Percentiles rank a stretch among this genome's conserved stretches.
These are phyloP conservation scores for Wiebesia pumilae DNA, from an alignment of 1,140 invertebrate genomes.

Conservation along the genomic window DNA sequence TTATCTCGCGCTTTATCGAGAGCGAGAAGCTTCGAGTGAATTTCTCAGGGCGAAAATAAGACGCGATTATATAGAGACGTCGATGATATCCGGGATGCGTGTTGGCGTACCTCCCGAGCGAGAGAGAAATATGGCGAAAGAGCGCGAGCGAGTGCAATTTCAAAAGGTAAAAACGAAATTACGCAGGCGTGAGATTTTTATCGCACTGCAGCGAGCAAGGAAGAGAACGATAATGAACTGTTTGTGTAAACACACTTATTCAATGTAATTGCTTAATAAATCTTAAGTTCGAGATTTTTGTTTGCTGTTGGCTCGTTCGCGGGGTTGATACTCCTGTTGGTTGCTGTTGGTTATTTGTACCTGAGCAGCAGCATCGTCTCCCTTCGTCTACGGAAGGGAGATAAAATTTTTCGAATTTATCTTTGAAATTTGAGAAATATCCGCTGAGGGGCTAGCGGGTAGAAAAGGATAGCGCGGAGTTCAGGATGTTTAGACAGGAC, in stretches of 20 bases:
- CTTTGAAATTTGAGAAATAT: conserved; percentile 51
- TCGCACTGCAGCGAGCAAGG: not conserved
- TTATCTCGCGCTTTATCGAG: conserved; percentile 23
- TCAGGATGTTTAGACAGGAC: conserved; percentile 45
- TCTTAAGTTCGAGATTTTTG: conserved; percentile 43
- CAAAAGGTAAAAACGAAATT: conserved; percentile 9
- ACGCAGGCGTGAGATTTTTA: conserved; percentile 37
- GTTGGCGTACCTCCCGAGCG: not conserved
- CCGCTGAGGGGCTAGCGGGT: not conserved
- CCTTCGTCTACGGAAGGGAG: not conserved
- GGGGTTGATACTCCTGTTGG: not conserved
- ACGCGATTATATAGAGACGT: conserved; percentile 4
- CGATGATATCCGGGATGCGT: conserved; percentile 12
- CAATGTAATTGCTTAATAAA: conserved; percentile 52
- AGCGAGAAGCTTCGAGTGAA: not conserved
- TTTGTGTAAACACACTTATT: conserved; percentile 48
- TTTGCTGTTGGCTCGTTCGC: not conserved
- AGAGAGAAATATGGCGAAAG: not conserved
- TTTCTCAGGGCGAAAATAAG: not conserved
- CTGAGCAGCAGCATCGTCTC: not conserved
- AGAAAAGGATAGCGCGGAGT: not conserved
- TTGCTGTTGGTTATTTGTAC: not conserved
- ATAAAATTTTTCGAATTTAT: conserved; percentile 47
- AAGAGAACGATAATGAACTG: conserved; percentile 37
- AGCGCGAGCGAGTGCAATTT: not conserved